A percentile compares a stretch with the other conserved stretches of the same genome.
Conservation (phyloP, 2,113 vertebrate species). For the Odocoileus virginianus region DNA sequence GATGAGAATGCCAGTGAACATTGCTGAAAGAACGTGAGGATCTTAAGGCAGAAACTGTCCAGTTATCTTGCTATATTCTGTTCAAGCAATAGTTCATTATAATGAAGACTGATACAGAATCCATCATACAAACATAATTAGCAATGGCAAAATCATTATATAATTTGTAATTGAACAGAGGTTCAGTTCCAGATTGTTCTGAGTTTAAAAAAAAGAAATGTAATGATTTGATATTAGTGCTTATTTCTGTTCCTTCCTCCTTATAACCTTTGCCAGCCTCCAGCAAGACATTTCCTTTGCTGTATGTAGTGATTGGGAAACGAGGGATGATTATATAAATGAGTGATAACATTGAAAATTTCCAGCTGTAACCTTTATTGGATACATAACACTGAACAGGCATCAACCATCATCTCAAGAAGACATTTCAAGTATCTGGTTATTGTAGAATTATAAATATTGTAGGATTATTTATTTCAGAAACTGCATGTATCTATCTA, state of each 20-base stretch:
- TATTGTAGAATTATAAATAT: conserved; percentile 29
- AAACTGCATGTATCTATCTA: neutral
- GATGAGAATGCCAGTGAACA: conserved; percentile 89
- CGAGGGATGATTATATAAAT: conserved; percentile 14
- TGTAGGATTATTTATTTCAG: neutral
- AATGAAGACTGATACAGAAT: conserved; percentile 42
- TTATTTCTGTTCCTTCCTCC: conserved; percentile 1
- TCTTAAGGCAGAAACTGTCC: conserved; percentile 81
- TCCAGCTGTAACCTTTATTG: neutral
- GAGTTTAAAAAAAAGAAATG: neutral
- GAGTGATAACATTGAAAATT: conserved; percentile 11
- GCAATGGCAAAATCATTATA: conserved; percentile 59
- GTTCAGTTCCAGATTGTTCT: conserved; percentile 47
- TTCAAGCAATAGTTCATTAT: conserved; percentile 65
- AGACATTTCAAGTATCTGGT: conserved; percentile 21
- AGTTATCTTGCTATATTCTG: conserved; percentile 76
- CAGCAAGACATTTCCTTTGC: conserved; percentile 21
- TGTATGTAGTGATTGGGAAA: neutral
- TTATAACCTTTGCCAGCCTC: conserved; percentile 22
- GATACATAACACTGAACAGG: neutral
- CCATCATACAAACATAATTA: conserved; percentile 56
- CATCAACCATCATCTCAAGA: neutral
- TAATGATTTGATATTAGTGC: conserved; percentile 20
- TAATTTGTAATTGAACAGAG: conserved; percentile 56
- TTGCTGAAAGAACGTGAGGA: conserved; percentile 81